Base-by-base conservation (phyloP, 2,113 vertebrate genomes). In the Siniperca chuatsi region DNA sequence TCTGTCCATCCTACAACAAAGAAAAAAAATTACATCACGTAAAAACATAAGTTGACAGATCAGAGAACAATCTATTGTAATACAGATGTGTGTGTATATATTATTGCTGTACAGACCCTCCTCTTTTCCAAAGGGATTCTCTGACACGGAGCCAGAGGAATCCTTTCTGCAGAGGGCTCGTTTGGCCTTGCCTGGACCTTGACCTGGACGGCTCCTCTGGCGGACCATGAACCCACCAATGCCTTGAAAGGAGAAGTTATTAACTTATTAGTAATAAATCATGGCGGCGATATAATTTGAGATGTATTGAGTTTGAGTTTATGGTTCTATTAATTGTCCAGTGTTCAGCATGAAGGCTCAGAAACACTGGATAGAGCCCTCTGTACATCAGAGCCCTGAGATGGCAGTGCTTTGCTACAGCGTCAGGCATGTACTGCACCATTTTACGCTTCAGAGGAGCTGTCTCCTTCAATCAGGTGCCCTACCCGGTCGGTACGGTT, bases 171-270 rank as follows among this genome's bases (percentile, higher is more conserved):
- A 96, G 75, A 98, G 95, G 66, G 94, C 93, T 78, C 97, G 96
- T 90, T 98, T 99, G 60, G 96, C 94, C 93, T 98, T 99, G 50
- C 97, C 96, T 87, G 97, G 98, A 65, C 97, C 97, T 91, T 98
- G 98, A 21, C 97, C 98, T 0, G 96, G 97, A 85, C 98, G 97
- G 92, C 97, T 99, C 88, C 98, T 97, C 92, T 99, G 98, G 68
- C 98, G 97, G 42, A 99, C 98, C 98, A 99, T 99, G 93, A 99
- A 99, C 65, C 98, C 98, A 84, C 98, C 98, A 69, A 99, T 99
- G 71, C 98, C 98, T 98, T 91, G 11, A 62, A 54, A 21, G 77
- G 78, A 82, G 18, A 85, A 83, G 75, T 71, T 25, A 60, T 33
- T 58, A 10, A 70, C 70, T 37, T 21, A 62, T 82, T 71, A 74